Evolutionary conservation across 2,113 vertebrate species (phyloP), one percentile per base, ranked within the genome.

Genomic region (Cebus imitator): DNA sequence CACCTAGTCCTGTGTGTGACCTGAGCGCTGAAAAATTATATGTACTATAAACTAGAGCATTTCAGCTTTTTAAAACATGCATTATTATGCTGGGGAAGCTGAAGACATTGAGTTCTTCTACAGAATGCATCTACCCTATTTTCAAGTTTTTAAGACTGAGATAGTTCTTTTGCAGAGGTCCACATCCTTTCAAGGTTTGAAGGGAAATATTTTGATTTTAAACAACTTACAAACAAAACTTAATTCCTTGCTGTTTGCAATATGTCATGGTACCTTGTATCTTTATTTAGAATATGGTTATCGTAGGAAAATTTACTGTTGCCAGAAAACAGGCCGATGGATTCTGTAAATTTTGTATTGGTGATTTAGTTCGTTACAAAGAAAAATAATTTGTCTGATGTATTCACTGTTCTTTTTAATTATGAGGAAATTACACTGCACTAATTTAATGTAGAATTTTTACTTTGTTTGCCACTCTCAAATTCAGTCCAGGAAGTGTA

Each of bases 151-250:
- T 86, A 68, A 87, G 58, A 43, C 55, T 79, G 43, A 78, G 21
- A 55, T 72, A 43, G n/a, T 85, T 91, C 40, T 88, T 95, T 86
- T 45, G 13, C 27, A 92, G 45, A n/a, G 13, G 37, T 94, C 25
- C 82, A 0, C 81, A 86, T 87, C 45, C 55, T 94, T 72, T 5
- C 88, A 66, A 79, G 17, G 72, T 95, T 92, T 89, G 76, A 91
- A 85, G 88, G 35, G 3, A 32, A 81, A 91, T 95, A 78, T 75
- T 82, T 96, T 96, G 20, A 84, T 72, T 92, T 92, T 48, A 86
- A 92, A 92, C 87, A 84, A 48, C 21, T 52, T 83, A 35, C 8
- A 50, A 94, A 27, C 16, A 92, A 58, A 87, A 45, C 23, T 55
- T 81, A 50, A 82, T 80, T 94, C 40, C n/a, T 8, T 55, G 13